A percentile compares a stretch with the other conserved stretches of the same genome.
phyloP scores from a whole-genome alignment of 2,888 invertebrate species.

The Drosophila prolongata region DNA sequence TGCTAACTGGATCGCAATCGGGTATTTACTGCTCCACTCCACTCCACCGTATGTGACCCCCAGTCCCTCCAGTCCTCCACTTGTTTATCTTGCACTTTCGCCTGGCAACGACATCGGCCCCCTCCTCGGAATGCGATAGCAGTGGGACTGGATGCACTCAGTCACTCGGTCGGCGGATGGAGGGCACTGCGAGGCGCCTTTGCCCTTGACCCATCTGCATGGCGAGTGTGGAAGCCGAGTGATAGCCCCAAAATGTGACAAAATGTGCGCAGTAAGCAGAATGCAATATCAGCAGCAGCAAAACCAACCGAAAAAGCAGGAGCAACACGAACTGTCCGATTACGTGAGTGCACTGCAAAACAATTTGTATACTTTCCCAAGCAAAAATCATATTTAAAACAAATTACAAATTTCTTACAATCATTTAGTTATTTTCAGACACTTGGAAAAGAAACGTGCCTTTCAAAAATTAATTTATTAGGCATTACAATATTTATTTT shows the following conservation, averaged over 20 bases:
- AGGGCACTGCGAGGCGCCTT: slow-evolving; percentile 13
- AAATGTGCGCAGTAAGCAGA: slow-evolving; percentile 32
- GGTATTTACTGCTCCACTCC: not conserved
- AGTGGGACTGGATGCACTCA: slow-evolving; percentile 21
- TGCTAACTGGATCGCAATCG: slow-evolving; percentile 9
- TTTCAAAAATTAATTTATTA: too few relatives aligned
- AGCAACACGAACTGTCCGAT: slow-evolving; percentile 26
- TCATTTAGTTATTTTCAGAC: too few relatives aligned
- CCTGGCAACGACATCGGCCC: slow-evolving; percentile 1
- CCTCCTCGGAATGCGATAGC: slow-evolving; percentile 4
- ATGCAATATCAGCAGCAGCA: slow-evolving; percentile 32
- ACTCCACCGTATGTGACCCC: not conserved
- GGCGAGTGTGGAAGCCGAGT: slow-evolving; percentile 1
- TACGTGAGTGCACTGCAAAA: slow-evolving; percentile 14
- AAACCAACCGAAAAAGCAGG: not conserved
- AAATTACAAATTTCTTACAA: too few relatives aligned
- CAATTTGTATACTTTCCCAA: not conserved
- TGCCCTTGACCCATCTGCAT: slow-evolving; percentile 26
- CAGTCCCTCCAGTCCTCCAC: not conserved
- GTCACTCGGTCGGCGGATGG: slow-evolving; percentile 10
- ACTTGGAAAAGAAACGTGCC: too few relatives aligned
- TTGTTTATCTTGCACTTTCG: slow-evolving; percentile 20
- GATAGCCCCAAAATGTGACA: slow-evolving; percentile 22
- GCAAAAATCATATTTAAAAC: not conserved
- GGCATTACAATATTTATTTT: too few relatives aligned